Evolutionary conservation across 1,140 invertebrate genomes (phyloP).

Genomic region (Drosophila willistoni): DNA sequence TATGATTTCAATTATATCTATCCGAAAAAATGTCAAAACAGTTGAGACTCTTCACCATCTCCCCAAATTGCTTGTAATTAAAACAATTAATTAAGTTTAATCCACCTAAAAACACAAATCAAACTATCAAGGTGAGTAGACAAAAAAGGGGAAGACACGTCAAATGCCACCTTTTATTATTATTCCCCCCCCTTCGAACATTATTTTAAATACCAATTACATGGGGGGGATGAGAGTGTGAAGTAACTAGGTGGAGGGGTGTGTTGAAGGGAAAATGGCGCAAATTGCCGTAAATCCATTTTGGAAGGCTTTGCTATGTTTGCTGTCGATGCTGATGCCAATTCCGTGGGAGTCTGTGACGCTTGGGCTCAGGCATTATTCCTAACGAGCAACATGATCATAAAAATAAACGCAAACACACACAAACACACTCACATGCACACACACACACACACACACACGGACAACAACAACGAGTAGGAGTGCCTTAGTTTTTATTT

Average conservation of each 20-base stretch:
- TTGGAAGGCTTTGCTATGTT: constrained; percentile 35
- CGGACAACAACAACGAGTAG: constrained; percentile 59
- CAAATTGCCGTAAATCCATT: constrained; percentile 76
- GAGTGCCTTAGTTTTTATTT: constrained; percentile 81
- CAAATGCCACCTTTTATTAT: not conserved
- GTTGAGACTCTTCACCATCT: constrained; percentile 32
- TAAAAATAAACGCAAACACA: constrained; percentile 82
- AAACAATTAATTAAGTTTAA: constrained; percentile 71
- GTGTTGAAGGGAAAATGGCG: constrained; percentile 23
- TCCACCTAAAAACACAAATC: constrained; percentile 11
- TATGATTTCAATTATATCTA: constrained; percentile 33
- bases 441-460: not conserved
- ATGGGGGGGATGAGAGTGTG: constrained; percentile 25
- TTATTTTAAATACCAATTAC: constrained; percentile 72
- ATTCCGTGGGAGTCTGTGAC: constrained; percentile 24
- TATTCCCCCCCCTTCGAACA: constrained; percentile 21
- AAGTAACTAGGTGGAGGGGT: not conserved
- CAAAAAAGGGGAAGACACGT: constrained; percentile 18
- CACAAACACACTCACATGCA: not conserved
- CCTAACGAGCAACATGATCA: constrained; percentile 80
- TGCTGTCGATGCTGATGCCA: constrained; percentile 18
- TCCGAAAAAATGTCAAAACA: constrained; percentile 43
- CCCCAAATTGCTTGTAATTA: constrained; percentile 45
- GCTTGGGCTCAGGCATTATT: constrained; percentile 71
- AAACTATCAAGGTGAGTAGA: constrained; percentile 21